Conservation (phyloP, 2,113 vertebrate genomes). For the Corythornis vintsioides region DNA sequence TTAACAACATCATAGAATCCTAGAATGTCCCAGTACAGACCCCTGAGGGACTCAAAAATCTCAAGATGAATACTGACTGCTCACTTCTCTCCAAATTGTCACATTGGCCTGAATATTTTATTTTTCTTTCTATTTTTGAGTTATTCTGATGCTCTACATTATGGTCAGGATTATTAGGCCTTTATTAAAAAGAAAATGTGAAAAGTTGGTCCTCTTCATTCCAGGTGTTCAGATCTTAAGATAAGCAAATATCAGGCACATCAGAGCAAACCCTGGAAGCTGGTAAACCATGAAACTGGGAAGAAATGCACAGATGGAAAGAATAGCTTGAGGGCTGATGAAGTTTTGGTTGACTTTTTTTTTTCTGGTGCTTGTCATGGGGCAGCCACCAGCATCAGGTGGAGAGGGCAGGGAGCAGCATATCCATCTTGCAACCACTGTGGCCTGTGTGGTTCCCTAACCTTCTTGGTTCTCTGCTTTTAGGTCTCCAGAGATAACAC, state of each 20-base stretch:
- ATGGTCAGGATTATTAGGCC: not conserved
- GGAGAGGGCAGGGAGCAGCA: not conserved
- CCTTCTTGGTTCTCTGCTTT: not conserved
- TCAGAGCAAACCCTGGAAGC: not conserved
- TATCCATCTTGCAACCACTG: not conserved
- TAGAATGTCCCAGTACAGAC: no score
- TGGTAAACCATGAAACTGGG: not conserved
- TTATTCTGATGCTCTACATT: not conserved
- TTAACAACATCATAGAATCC: not conserved
- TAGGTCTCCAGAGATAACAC: not conserved
- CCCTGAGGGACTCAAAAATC: not conserved
- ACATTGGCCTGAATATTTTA: not conserved
- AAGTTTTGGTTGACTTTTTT: not conserved
- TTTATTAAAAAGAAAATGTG: not conserved
- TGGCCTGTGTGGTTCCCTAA: not conserved
- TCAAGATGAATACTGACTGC: not conserved
- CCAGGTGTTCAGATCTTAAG: not conserved
- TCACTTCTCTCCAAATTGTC: not conserved
- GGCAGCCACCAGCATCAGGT: not conserved
- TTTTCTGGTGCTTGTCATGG: not conserved
- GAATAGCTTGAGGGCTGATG: not conserved
- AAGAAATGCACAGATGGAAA: not conserved
- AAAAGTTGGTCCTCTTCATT: not conserved
- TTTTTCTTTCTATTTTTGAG: not conserved
- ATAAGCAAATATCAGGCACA: not conserved